Evolutionary conservation across 2,888 invertebrate genomes (phyloP).

Genomic region (Lypha dubia): DNA sequence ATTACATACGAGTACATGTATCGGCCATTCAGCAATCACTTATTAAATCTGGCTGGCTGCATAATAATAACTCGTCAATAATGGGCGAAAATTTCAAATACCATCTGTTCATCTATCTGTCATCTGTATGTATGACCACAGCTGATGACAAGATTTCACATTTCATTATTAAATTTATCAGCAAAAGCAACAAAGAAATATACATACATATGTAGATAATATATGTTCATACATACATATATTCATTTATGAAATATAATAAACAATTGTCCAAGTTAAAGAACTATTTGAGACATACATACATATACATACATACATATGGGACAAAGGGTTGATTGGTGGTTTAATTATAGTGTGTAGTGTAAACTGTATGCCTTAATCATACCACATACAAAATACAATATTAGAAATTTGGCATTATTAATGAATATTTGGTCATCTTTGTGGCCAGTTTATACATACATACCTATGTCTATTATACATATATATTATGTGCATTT

Average conservation of each 20-base stretch:
- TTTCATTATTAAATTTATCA: constrained; percentile 38
- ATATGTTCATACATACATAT: no score
- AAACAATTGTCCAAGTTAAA: constrained; percentile 31
- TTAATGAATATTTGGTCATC: constrained; percentile 72
- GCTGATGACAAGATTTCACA: constrained; percentile 52
- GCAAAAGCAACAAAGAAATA: neutral
- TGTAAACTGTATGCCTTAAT: constrained; percentile 13
- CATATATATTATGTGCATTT: neutral
- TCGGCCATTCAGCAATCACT: neutral
- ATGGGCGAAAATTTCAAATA: constrained; percentile 27
- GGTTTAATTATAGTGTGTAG: constrained; percentile 55
- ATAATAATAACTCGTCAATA: constrained; percentile 22
- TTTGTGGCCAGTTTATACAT: constrained; percentile 62
- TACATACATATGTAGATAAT: no score
- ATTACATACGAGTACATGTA: no score
- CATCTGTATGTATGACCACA: constrained; percentile 55
- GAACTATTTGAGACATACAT: no score
- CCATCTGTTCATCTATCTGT: constrained; percentile 56
- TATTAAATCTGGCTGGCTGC: constrained; percentile 11
- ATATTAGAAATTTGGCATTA: constrained; percentile 22
- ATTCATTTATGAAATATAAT: constrained; percentile 56
- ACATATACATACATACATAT: no score
- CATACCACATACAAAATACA: no score
- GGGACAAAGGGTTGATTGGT: constrained; percentile 60
- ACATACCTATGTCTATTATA: neutral